Percentiles rank a stretch among this genome's conserved stretches.
Conservation (phyloP, 2,797 vertebrate species). For the Typhlichthys eigenmanni region DNA sequence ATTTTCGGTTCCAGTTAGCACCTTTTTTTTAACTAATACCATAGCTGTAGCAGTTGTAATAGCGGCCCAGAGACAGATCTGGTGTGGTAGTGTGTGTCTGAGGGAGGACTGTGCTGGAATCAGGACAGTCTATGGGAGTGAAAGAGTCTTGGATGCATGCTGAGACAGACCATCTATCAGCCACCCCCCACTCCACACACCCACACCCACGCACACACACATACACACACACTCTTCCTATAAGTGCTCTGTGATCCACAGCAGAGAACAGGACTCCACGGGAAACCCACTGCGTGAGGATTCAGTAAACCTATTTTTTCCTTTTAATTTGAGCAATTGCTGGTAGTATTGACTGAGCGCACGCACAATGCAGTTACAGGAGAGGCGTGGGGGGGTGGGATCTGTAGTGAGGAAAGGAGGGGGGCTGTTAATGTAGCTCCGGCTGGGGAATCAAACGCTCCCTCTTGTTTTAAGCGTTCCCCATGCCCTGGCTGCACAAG, state of each 20-base stretch:
- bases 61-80: too few relatives aligned
- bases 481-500: constrained; percentile 55
- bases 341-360: constrained; percentile 71
- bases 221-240: constrained; percentile 44
- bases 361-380: constrained; percentile 70
- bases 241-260: constrained; percentile 68
- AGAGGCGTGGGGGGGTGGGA: constrained; percentile 55
- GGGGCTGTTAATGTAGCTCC: constrained; percentile 63
- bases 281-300: constrained; percentile 68
- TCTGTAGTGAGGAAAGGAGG: constrained; percentile 11
- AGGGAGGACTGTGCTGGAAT: too few relatives aligned
- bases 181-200: constrained; percentile 34
- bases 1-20: too few relatives aligned
- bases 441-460: constrained; percentile 68
- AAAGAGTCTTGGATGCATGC: constrained; percentile 63
- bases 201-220: constrained; percentile 1
- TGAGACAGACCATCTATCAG: constrained; percentile 69
- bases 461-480: constrained; percentile 73
- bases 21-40: too few relatives aligned
- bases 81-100: too few relatives aligned
- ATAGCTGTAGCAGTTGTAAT: too few relatives aligned
- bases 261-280: constrained; percentile 55
- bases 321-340: constrained; percentile 79
- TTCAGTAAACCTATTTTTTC: constrained; percentile 73
- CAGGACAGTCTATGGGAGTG: constrained; percentile 31